Base-by-base conservation (phyloP, 1,140 invertebrate genomes). In the Thrips palmi region DNA sequence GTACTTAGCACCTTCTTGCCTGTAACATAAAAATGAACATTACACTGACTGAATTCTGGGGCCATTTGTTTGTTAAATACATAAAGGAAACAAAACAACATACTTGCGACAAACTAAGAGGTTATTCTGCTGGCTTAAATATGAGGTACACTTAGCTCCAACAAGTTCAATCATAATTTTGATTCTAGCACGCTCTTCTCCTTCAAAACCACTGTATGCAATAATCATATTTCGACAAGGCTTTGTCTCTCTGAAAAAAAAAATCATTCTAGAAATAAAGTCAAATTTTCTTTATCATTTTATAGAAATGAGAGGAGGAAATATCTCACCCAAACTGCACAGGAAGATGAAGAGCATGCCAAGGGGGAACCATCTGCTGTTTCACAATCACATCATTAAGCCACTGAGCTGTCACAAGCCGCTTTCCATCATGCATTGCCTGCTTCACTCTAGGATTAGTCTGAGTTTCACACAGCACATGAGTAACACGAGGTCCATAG, bases 401-500 rank as follows among this genome's bases (percentile, higher is more conserved):
- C 92, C 92, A 97, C 59, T 83, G 83, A 7, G 87, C 77, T 4
- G 87, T 93, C 4, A 97, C 83, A 51, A 89, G 84, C 17, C 88
- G 71, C 56, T 79, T 78, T 2, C 71, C 71, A 56, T 86, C 82
- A 18, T 76, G 64, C 10, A 14, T 40, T 44, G 75, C 74, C 53
- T 85, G 79, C 63, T 85, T 82, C 11, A 88, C 85, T 15, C 83
- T 71, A 21, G 84, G 80, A 52, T 85, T 82, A 22, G 77, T 72
- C 58, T 92, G 87, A 8, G 82, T 86, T 45, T 86, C 74, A 52
- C 87, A 87, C 7, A 97, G 59, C 12, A 97, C 74, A 59, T 96
- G 92, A 1, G 91, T 96, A 10, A 91, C 78, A 21, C 81, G 65
- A 4, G 72, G 64, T 48, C 75, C 78, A 56, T 94, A 94, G 21